Evolutionary conservation across 1,140 invertebrate species (phyloP), one percentile per base, ranked within the genome.

Genomic region (Tetragnatha versicolor): DNA sequence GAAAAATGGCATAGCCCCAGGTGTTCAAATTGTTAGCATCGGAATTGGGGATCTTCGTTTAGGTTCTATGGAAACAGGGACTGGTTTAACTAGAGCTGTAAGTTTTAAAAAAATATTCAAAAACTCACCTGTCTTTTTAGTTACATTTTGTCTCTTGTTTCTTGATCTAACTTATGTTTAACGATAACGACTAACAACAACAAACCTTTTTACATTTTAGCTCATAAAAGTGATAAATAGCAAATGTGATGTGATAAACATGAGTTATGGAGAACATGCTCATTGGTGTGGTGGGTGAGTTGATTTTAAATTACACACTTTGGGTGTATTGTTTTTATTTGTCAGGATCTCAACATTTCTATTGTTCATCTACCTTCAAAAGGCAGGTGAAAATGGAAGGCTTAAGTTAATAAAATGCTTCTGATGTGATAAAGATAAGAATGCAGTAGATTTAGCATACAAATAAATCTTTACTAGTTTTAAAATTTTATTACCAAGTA

Each of bases 181-280:
- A 47, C 42, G 12, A 47, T 47, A 47, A 47, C 1, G 20, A 47
- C 42, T 17, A 47, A 47, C 42, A 47, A 47, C 1, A 47, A 47
- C 42, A 47, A 47, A 47, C 42, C 42, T 47, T 47, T 17, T 47
- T 47, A 17, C 2, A 20, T 33, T 49, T 33, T 49, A 49, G 88
- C 87, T 89, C 83, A 86, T 88, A 39, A 85, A 85, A 81, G 87
- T 88, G 27, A 87, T 88, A 53, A 87, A 89, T 58, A 79, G 84
- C 25, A 86, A 87, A 75, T 87, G 88, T 80, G 92, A 98, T 85
- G 91, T 98, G 0, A 94, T 99, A 68, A 99, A 99, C 86, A 98
- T 98, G 93, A 98, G 96, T 84, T 99, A 98, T 84, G 97, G 97
- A 25, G 98, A 99, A 87, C 93, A 94, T 82, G 89, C 93, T 17